Evolutionary conservation across 2,797 vertebrate species (phyloP), one percentile per base, ranked within the genome.

Genomic region (Balearica regulorum): DNA sequence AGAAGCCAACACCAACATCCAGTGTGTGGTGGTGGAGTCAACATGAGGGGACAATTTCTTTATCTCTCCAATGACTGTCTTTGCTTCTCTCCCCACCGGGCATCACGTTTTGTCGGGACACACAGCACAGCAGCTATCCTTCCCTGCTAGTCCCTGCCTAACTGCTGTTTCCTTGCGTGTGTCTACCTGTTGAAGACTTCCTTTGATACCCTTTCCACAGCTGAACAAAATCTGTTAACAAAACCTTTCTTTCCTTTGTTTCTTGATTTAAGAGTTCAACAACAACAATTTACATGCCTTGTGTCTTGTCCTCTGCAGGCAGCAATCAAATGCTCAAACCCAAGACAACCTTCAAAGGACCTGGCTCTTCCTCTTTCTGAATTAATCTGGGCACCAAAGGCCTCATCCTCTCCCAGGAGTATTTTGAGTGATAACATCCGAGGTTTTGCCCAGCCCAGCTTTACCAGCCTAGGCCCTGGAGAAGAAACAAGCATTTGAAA

Each of bases 21-120:
- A 65, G 24, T 2, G 1, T 0, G 0, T 60, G 39, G 29, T 58
- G 58, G 28, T 69, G 16, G 35, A 87, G 16, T 39, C n/a, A n/a
- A 51, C 43, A 22, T 1, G n/a, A 76, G 58, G 9, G 17, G 28
- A 39, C 4, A 0, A 41, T 55, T 57, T 83, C n/a, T 53, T 71
- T 49, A 18, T 12, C 24, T 37, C 26, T 83, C 37, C 11, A 61
- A 9, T 70, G 53, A 41, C 20, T 82, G 41, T 15, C 44, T 75
- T 78, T 61, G 6, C 35, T 26, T 37, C 26, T 60, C 7, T 82
- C 21, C 13, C 14, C 43, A 4, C 6, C 37, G 28, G 19, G 5
- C 43, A 68, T 33, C 22, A 16, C 1, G 5, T 53, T 71, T 80
- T 51, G 18, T 57, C 9, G 4, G 46, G 21, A 43, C 5, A 9